These are phyloP conservation scores for Himalopsyche anomala DNA, from an alignment of 2,888 invertebrate species.

Conservation along the genomic window DNA sequence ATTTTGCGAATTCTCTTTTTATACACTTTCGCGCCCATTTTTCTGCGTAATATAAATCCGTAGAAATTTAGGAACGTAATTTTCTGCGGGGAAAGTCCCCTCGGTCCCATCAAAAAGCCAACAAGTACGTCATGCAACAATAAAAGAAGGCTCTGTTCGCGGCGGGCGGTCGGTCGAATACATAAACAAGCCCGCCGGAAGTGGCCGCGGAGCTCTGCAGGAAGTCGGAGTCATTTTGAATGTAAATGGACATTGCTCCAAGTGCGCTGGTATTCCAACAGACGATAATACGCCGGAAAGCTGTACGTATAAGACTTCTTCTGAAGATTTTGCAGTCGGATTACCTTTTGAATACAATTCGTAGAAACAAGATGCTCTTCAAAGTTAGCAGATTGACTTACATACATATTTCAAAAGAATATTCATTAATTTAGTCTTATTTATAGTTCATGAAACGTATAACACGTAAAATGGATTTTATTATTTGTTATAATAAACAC, in stretches of 20 bases:
- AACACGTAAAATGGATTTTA: too few relatives aligned
- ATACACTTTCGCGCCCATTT: constrained; percentile 40
- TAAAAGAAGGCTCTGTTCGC: constrained; percentile 32
- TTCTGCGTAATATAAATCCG: constrained; percentile 43
- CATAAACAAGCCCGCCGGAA: constrained; percentile 36
- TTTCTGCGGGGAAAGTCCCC: constrained; percentile 19
- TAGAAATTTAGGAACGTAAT: constrained; percentile 35
- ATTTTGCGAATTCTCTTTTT: constrained; percentile 23
- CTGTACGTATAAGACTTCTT: constrained; percentile 21
- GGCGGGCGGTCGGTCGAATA: constrained; percentile 29
- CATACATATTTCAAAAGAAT: neutral
- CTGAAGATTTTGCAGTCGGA: constrained; percentile 18
- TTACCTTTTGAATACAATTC: constrained; percentile 42
- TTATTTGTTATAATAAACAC: too few relatives aligned
- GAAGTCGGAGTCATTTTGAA: constrained; percentile 42
- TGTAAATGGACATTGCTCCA: constrained; percentile 42
- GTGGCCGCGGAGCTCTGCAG: constrained; percentile 22
- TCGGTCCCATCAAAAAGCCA: constrained; percentile 35
- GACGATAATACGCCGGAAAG: constrained; percentile 38
- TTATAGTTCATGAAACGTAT: too few relatives aligned
- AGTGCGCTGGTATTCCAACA: constrained; percentile 28
- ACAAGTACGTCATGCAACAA: constrained; percentile 42
- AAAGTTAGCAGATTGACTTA: neutral
- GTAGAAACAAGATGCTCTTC: neutral
- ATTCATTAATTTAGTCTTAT: neutral